phyloP scores from a whole-genome alignment of 1,140 invertebrate species.

The Penaeus indicus region DNA sequence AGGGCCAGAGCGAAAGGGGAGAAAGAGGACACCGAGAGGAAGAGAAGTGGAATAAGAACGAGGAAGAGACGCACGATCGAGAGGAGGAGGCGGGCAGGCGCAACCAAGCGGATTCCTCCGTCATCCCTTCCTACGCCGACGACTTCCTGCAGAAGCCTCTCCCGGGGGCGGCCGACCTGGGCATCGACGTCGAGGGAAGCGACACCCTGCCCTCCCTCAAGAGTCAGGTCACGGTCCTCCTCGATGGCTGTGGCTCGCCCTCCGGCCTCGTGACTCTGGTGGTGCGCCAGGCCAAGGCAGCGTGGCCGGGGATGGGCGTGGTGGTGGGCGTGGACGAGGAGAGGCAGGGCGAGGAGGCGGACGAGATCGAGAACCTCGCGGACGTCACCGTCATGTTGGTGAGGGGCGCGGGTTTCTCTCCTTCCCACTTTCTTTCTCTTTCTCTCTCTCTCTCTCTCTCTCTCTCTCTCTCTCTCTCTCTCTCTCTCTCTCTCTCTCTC shows the following conservation, averaged over 20 bases:
- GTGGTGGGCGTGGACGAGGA: constrained; percentile 47
- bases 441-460: too few relatives aligned
- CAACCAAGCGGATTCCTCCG: too few relatives aligned
- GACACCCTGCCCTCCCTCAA: constrained; percentile 1
- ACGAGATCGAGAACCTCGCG: constrained; percentile 35
- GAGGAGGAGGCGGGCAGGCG: too few relatives aligned
- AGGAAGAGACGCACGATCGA: too few relatives aligned
- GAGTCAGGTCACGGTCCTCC: constrained; percentile 46
- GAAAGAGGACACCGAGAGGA: too few relatives aligned
- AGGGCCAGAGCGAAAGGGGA: too few relatives aligned
- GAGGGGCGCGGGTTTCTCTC: not conserved
- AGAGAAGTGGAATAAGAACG: too few relatives aligned
- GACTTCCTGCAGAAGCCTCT: too few relatives aligned
- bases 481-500: too few relatives aligned
- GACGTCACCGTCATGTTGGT: constrained; percentile 32
- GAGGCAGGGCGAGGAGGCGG: constrained; percentile 38
- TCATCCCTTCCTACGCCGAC: too few relatives aligned
- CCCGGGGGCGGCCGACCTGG: not conserved
- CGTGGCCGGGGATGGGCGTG: constrained; percentile 41
- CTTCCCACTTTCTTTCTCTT: too few relatives aligned
- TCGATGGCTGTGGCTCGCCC: constrained; percentile 42
- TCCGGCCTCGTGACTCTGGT: constrained; percentile 7
- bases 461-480: too few relatives aligned
- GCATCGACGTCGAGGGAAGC: not conserved
- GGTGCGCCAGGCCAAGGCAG: constrained; percentile 37